Conservation (phyloP, 2,113 vertebrate species). For the Noturus placidus region DNA sequence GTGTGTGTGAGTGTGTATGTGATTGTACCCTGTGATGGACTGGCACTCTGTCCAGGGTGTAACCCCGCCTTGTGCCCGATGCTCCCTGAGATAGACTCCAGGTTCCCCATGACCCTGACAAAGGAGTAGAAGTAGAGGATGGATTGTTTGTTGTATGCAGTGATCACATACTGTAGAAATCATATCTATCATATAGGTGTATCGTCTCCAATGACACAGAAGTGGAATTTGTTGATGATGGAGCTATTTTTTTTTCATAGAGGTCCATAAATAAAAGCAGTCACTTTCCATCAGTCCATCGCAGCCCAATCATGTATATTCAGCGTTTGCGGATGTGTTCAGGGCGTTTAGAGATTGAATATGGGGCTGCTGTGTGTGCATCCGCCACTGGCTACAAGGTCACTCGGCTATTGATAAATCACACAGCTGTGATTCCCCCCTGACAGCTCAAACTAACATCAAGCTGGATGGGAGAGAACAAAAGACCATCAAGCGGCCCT, state of each 20-base stretch:
- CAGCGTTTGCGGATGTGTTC: slow-evolving; percentile 33
- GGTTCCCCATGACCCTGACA: too few species aligned
- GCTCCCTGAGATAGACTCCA: too few species aligned
- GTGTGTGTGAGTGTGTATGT: too few species aligned
- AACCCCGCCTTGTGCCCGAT: too few species aligned
- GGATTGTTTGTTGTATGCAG: too few species aligned
- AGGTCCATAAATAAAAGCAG: slow-evolving; percentile 39
- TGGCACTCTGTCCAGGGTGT: too few species aligned
- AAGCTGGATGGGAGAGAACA: slow-evolving; percentile 99
- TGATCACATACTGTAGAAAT: neutral
- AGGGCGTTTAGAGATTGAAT: slow-evolving; percentile 54
- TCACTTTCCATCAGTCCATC: slow-evolving; percentile 11
- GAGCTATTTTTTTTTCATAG: neutral
- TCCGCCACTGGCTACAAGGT: slow-evolving; percentile 84
- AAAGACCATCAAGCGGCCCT: slow-evolving; percentile 99
- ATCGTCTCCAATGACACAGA: neutral
- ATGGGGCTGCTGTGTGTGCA: slow-evolving; percentile 79
- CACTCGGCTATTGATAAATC: slow-evolving; percentile 99
- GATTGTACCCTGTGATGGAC: too few species aligned
- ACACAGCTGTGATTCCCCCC: slow-evolving; percentile 99
- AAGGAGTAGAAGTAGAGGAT: too few species aligned
- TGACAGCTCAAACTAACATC: slow-evolving; percentile 99
- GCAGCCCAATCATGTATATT: slow-evolving; percentile 39
- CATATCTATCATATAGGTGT: neutral
- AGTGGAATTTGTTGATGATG: slow-evolving; percentile 25